Base-by-base conservation (phyloP, 2,797 vertebrate genomes). In the Nyctalus aviator region DNA sequence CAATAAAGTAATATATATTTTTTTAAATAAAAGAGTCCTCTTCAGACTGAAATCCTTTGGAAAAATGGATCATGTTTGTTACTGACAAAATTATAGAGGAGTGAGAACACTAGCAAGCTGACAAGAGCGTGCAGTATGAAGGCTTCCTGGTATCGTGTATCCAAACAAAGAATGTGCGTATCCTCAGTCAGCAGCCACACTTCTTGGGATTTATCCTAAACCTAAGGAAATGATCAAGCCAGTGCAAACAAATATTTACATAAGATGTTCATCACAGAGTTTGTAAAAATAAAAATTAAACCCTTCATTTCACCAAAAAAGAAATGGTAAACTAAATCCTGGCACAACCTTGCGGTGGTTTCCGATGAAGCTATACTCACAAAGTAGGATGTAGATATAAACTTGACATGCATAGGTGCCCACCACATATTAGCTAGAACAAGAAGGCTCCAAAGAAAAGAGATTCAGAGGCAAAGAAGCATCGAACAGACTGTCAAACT, bases 251-350 rank as follows among this genome's bases (percentile, higher is more conserved):
- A 90, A 75, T 71, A 84, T 90, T 87, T 71, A 72, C 25, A 30
- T 11, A 75, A 86, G n/a, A 50, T 4, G 3, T 27, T 86, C 64
- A 32, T 30, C 30, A 46, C 3, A 6, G 53, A 82, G 68, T 88
- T 78, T 82, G 76, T 55, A 85, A 90, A 66, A 66, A 84, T 71
- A 15, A 66, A 90, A 84, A 57, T 50, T 46, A 93, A 81, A 62
- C 18, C 20, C 9, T 68, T 20, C 27, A 17, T 62, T 71, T 79
- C 72, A 71, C 76, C 44, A 14, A 59, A 94, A 89, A 53, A 23
- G 4, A 90, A 87, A 5, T 32, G 32, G 44, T n/a, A 62, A 69
- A 50, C 27, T 44, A 57, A 71, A 71, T 81, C 71, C 78, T 64
- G 44, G n/a, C 57, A 79, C 41, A 32, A 79, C n/a, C 41, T 18